These are phyloP conservation scores for Tiaroga cobitis DNA, from an alignment of 2,797 vertebrate genomes.

Conservation along the genomic window DNA sequence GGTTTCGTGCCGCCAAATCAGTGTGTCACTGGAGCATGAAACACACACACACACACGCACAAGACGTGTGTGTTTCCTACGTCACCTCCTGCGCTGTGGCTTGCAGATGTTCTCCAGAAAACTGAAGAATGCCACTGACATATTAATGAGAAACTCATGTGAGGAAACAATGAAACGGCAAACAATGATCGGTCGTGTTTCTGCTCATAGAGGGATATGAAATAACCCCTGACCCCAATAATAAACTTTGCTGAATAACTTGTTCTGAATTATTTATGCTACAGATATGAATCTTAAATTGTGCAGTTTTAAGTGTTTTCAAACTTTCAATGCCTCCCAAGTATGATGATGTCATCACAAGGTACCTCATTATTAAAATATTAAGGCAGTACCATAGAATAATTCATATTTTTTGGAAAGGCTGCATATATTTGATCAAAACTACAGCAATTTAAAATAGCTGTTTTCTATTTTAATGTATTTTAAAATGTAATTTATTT, in stretches of 20 bases:
- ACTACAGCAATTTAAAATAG: neutral
- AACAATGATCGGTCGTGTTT: neutral
- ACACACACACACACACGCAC: slow-evolving; percentile 36
- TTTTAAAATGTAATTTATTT: no score
- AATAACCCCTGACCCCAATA: neutral
- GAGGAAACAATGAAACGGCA: neutral
- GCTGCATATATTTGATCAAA: neutral
- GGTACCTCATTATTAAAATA: neutral
- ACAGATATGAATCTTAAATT: neutral
- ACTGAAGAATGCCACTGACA: slow-evolving; percentile 17
- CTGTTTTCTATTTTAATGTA: no score
- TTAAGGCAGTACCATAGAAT: neutral
- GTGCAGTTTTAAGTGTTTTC: neutral
- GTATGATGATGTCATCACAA: neutral
- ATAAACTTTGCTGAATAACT: neutral
- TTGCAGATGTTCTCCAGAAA: slow-evolving; percentile 58
- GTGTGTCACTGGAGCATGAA: slow-evolving; percentile 54
- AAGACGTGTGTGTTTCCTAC: slow-evolving; percentile 35
- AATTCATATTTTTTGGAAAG: neutral
- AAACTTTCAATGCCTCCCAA: neutral
- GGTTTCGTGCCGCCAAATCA: slow-evolving; percentile 62
- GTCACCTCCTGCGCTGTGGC: slow-evolving; percentile 42
- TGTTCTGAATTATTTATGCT: neutral
- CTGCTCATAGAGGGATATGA: no score
- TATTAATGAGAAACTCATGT: slow-evolving; percentile 37